Evolutionary conservation across 2,888 invertebrate species (phyloP).

Genomic region (Azorinus chamasolen): DNA sequence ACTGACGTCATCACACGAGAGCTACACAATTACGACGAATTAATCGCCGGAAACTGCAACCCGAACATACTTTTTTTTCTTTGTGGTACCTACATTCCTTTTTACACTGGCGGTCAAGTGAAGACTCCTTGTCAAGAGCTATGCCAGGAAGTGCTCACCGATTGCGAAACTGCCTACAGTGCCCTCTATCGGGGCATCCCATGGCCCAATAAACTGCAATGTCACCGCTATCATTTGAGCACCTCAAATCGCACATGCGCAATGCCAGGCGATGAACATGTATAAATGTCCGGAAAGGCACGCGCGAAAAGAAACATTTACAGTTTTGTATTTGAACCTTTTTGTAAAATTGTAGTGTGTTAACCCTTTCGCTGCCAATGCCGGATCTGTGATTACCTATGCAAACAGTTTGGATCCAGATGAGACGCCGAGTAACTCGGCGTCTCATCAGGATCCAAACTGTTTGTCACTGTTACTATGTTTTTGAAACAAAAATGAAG

Average conservation of each 20-base stretch:
- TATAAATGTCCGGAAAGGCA: too few relatives aligned
- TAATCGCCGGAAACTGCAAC: constrained; percentile 71
- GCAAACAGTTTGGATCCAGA: too few relatives aligned
- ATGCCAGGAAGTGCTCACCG: constrained; percentile 68
- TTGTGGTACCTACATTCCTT: constrained; percentile 77
- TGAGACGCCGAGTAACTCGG: too few relatives aligned
- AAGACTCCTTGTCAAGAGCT: constrained; percentile 76
- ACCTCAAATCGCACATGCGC: constrained; percentile 78
- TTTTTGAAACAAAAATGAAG: too few relatives aligned
- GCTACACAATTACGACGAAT: constrained; percentile 68
- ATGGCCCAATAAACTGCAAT: constrained; percentile 82
- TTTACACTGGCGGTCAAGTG: constrained; percentile 60
- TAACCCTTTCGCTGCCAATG: too few relatives aligned
- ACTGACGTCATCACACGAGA: constrained; percentile 65
- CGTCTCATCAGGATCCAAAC: too few relatives aligned
- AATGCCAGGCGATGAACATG: constrained; percentile 64
- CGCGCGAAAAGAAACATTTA: too few relatives aligned
- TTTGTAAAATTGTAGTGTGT: too few relatives aligned
- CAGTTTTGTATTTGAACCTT: too few relatives aligned
- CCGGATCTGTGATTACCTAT: too few relatives aligned
- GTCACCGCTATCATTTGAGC: constrained; percentile 77
- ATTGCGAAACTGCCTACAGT: constrained; percentile 63
- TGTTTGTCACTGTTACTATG: too few relatives aligned
- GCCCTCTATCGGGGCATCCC: constrained; percentile 70
- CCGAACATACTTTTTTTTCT: constrained; percentile 70